Evolutionary conservation across 2,113 vertebrate genomes (phyloP).

Genomic region (Gorsachius goisagi): DNA sequence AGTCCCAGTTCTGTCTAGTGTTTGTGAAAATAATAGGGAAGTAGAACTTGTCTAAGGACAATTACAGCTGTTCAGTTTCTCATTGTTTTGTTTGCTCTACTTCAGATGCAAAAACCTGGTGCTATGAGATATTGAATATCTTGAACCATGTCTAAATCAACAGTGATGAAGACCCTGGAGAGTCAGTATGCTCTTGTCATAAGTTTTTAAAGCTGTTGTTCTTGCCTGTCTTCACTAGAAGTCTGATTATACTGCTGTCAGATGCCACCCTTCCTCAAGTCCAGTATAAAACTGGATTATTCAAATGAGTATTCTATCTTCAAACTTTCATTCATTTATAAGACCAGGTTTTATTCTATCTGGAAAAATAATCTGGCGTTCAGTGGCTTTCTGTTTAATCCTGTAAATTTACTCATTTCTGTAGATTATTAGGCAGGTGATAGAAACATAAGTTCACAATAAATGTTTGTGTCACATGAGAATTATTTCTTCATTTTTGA

Average conservation of each 20-base stretch:
- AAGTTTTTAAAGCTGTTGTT: not conserved
- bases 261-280: not conserved
- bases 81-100: not conserved
- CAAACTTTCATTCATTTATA: not conserved
- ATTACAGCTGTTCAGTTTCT: not conserved
- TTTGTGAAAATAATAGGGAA: not conserved
- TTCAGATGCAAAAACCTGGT: not conserved
- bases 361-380: not conserved
- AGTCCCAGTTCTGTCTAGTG: not conserved
- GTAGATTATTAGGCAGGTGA: not conserved
- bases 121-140: not conserved
- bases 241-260: not conserved
- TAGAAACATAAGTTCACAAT: not conserved
- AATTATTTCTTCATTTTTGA: not conserved
- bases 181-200: not conserved
- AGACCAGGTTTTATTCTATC: not conserved
- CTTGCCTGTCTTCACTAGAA: not conserved
- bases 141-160: not conserved
- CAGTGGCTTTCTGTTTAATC: not conserved
- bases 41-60: not conserved
- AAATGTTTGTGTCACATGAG: not conserved
- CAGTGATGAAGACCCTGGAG: not conserved
- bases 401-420: not conserved
- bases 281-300: not conserved
- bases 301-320: not conserved